Percentiles rank a stretch among this genome's conserved stretches.
These are phyloP conservation scores for Syrrhaptes paradoxus DNA, from an alignment of 2,113 vertebrate species.

Conservation along the genomic window DNA sequence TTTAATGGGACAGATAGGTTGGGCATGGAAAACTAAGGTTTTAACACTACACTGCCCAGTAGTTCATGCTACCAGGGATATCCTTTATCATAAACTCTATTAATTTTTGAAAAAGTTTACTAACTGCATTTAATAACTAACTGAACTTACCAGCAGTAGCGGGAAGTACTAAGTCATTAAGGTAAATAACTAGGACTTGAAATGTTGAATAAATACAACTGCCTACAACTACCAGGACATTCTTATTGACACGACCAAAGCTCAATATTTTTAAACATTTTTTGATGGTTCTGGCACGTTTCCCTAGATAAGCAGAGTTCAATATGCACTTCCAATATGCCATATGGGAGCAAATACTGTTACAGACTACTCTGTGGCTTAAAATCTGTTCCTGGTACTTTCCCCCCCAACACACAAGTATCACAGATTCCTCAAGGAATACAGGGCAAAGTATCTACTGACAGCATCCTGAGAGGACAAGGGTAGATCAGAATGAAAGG, in stretches of 20 bases:
- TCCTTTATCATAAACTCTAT: background rate
- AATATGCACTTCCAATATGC: background rate
- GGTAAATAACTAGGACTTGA: background rate
- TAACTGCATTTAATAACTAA: background rate
- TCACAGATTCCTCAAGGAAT: background rate
- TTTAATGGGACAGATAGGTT: background rate
- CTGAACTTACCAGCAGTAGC: background rate
- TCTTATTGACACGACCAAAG: background rate
- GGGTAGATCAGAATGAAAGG: background rate
- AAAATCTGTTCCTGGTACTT: background rate
- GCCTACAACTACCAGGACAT: background rate
- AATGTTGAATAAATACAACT: background rate
- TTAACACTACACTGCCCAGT: background rate
- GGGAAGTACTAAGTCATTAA: background rate
- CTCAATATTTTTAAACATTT: background rate
- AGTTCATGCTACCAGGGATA: background rate
- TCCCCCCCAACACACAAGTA: background rate
- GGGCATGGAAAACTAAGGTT: background rate
- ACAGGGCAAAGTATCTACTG: background rate
- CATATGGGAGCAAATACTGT: background rate
- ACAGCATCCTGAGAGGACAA: background rate
- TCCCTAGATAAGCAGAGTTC: background rate
- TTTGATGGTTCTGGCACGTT: background rate
- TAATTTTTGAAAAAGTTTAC: background rate
- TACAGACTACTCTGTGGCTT: background rate